Evolutionary conservation across 2,888 invertebrate genomes (phyloP).

Genomic region (Pseudococcus jackbeardsleyi): DNA sequence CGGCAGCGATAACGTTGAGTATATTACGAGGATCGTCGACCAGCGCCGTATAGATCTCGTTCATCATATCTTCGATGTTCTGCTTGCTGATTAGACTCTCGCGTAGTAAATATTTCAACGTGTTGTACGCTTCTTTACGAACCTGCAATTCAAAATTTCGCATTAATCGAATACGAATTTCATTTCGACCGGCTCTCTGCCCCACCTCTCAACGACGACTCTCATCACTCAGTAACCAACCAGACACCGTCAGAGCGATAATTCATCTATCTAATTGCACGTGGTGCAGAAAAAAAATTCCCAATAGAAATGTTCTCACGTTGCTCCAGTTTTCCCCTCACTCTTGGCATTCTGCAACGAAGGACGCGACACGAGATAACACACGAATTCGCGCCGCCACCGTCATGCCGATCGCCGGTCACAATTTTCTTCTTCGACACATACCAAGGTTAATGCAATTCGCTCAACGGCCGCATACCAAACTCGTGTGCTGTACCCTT

Average conservation of each 20-base stretch:
- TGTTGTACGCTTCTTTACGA: slow-evolving; percentile 57
- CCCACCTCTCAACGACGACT: not conserved
- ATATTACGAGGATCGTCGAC: slow-evolving; percentile 1
- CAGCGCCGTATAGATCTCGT: slow-evolving; percentile 24
- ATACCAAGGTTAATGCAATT: slow-evolving; percentile 10
- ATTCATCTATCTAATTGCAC: not conserved
- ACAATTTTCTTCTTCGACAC: slow-evolving; percentile 10
- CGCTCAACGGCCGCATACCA: not conserved
- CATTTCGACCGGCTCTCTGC: not conserved
- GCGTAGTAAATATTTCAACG: slow-evolving; percentile 54
- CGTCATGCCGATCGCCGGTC: not conserved
- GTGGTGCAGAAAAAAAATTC: not conserved
- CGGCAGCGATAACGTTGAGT: slow-evolving; percentile 52
- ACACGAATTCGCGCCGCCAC: not conserved
- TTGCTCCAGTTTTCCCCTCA: not conserved
- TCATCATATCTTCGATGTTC: slow-evolving; percentile 58
- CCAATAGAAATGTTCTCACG: not conserved
- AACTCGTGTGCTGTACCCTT: not conserved
- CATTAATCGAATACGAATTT: not conserved
- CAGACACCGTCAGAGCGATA: not conserved
- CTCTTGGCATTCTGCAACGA: not conserved
- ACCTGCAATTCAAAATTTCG: slow-evolving; percentile 19
- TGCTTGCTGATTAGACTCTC: slow-evolving; percentile 51
- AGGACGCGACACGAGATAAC: not conserved
- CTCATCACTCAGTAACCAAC: not conserved